These are phyloP conservation scores for Eudasyphora cyanicolor DNA, from an alignment of 2,888 invertebrate genomes.

Conservation along the genomic window DNA sequence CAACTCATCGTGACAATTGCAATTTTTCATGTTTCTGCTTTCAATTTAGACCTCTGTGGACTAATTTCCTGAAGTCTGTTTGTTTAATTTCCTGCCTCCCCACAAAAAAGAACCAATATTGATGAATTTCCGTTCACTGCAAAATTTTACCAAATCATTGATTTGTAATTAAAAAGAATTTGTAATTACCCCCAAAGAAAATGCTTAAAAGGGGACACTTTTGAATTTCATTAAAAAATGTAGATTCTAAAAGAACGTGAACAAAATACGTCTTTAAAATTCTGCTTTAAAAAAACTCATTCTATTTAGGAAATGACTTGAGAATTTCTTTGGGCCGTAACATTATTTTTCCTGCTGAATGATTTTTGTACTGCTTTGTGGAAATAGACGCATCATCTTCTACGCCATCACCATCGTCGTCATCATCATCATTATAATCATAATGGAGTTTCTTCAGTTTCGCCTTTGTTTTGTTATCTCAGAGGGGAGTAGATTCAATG, in stretches of 20 bases:
- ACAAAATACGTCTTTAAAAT: neutral
- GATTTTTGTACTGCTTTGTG: neutral
- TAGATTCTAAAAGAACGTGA: neutral
- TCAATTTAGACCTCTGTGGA: neutral
- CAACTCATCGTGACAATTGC: neutral
- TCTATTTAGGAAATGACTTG: neutral
- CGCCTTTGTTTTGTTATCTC: neutral
- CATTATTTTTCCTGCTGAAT: neutral
- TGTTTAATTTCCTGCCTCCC: constrained; percentile 16
- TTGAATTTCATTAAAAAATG: neutral
- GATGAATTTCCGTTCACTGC: constrained; percentile 8
- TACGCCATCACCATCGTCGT: neutral
- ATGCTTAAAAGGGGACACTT: neutral
- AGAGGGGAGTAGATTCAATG: constrained; percentile 4
- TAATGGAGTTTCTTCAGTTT: neutral
- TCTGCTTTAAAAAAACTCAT: neutral
- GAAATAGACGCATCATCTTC: neutral
- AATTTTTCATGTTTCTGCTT: neutral
- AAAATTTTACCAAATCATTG: constrained; percentile 19
- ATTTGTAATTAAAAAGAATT: constrained; percentile 28
- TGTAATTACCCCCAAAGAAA: constrained; percentile 1
- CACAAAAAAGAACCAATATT: neutral
- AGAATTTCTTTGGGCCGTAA: neutral
- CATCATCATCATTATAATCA: constrained; percentile 3
- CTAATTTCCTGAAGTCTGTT: constrained; percentile 11